A percentile compares a stretch with the other conserved stretches of the same genome.
Conservation (phyloP, 2,113 vertebrate genomes). For the Neopipo cinnamomea region DNA sequence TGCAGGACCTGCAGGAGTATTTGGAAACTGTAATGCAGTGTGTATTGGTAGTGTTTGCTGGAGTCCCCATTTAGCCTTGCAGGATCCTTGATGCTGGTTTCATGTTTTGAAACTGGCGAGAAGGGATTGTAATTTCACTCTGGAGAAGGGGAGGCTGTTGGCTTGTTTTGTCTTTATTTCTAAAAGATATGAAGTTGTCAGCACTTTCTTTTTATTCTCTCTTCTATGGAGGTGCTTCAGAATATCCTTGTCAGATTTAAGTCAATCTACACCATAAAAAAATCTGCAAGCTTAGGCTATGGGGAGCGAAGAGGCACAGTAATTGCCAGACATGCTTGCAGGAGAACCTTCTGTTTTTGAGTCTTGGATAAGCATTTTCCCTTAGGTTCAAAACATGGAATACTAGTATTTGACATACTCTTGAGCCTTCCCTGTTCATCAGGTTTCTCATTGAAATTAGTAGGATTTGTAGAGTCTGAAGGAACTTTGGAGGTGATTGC, state of each 20-base stretch:
- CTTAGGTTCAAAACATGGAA: background rate
- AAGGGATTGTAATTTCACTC: background rate
- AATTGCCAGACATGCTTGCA: background rate
- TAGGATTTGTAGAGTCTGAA: background rate
- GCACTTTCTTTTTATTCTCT: background rate
- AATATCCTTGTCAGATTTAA: background rate
- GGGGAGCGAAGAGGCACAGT: background rate
- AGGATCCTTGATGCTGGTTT: background rate
- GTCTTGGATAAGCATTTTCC: background rate
- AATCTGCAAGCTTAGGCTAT: background rate
- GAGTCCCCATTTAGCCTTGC: background rate
- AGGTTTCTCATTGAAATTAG: background rate
- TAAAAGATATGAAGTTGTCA: background rate
- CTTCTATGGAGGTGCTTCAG: background rate
- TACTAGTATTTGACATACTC: background rate
- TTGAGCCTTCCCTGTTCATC: background rate
- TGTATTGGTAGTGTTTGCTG: background rate
- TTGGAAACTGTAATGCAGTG: background rate
- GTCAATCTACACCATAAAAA: background rate
- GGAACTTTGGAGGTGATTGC: background rate
- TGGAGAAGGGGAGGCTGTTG: background rate
- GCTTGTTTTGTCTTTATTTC: background rate
- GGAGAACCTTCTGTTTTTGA: background rate
- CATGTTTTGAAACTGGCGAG: background rate
- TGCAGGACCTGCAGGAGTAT: background rate